Evolutionary conservation across 2,113 vertebrate species (phyloP).

Genomic region (Carollia perspicillata): DNA sequence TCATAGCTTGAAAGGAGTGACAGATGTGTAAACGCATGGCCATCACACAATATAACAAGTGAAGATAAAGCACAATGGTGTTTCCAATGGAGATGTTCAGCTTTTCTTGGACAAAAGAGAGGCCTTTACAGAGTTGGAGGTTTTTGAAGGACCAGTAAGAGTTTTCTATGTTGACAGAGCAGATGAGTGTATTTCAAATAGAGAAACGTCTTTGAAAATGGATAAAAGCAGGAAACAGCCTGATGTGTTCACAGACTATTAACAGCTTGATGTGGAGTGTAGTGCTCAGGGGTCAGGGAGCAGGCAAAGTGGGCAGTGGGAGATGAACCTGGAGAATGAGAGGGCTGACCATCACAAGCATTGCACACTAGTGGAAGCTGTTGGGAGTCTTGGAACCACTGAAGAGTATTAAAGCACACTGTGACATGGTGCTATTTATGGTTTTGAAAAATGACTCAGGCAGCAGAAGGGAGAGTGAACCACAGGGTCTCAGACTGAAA

Average conservation of each 20-base stretch:
- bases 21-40: rapidly evolving
- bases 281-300: neutral
- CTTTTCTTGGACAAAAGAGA: neutral
- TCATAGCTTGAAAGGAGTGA: neutral
- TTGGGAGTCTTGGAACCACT: neutral
- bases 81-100: neutral
- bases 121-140: neutral
- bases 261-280: neutral
- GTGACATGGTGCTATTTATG: too few relatives aligned
- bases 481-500: neutral
- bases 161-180: neutral
- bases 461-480: neutral
- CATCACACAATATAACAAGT: too few relatives aligned
- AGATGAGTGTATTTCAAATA: neutral
- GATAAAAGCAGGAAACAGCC: neutral
- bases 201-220: constrained; percentile 15
- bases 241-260: rapidly evolving
- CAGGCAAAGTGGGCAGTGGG: rapidly evolving
- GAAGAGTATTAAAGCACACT: neutral
- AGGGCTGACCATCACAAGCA: neutral
- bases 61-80: too few relatives aligned
- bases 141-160: neutral
- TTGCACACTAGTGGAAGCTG: neutral
- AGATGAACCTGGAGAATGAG: neutral
- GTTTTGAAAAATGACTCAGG: neutral